A percentile compares a stretch with the other conserved stretches of the same genome.
Conservation (phyloP, 2,797 vertebrate species). For the Premnoplex brunnescens region DNA sequence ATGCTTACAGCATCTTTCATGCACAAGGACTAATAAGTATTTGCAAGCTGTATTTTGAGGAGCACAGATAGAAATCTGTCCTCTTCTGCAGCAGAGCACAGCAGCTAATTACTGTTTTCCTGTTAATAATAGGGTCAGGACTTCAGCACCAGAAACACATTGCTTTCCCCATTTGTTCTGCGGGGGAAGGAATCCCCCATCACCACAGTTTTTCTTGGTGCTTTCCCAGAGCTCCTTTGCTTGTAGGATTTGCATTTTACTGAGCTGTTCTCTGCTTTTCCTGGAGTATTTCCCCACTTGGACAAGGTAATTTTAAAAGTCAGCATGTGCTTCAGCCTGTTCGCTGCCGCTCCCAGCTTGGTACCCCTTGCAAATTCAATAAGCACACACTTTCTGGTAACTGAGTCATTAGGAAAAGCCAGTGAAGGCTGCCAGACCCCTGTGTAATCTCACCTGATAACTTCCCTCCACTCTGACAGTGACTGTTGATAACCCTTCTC, state of each 20-base stretch:
- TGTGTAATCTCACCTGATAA: not conserved
- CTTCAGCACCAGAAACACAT: not conserved
- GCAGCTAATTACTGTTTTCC: constrained; percentile 10
- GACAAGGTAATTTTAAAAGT: not conserved
- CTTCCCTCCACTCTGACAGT: not conserved
- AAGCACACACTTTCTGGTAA: not conserved
- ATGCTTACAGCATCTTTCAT: constrained; percentile 25
- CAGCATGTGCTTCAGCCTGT: not conserved
- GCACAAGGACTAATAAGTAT: not conserved
- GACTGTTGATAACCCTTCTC: not conserved
- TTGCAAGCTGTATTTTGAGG: constrained; percentile 31
- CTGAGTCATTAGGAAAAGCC: not conserved
- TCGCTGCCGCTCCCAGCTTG: not conserved
- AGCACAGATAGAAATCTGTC: not conserved
- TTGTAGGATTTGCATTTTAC: not conserved
- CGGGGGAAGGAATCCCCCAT: not conserved
- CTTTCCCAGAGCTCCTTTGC: not conserved
- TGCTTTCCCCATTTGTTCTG: not conserved
- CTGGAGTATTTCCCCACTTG: not conserved
- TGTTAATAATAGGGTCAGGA: not conserved
- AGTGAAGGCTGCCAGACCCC: not conserved
- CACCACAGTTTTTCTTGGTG: not conserved
- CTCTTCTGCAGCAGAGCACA: not conserved
- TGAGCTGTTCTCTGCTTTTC: not conserved
- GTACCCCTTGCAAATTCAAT: not conserved